phyloP scores from a whole-genome alignment of 2,797 vertebrate genomes.

The Cebuella pygmaea region DNA sequence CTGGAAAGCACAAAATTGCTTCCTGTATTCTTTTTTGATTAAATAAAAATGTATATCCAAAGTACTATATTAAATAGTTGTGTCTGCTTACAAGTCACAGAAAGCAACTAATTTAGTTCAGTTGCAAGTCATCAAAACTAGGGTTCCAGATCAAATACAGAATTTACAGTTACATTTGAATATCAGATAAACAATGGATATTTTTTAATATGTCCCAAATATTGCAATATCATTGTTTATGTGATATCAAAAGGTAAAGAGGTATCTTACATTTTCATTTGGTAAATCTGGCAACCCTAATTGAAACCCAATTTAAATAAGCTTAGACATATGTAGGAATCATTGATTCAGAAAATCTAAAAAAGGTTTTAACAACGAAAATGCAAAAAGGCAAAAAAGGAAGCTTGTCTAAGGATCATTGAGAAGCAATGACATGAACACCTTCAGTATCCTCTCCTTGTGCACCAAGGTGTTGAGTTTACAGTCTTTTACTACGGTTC shows the following conservation, averaged over 20 bases:
- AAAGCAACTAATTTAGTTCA: constrained; percentile 15
- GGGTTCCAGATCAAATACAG: not conserved
- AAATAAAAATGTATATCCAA: not conserved
- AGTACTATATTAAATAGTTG: not conserved
- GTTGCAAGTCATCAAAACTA: not conserved
- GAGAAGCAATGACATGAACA: not conserved
- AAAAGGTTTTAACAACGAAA: not conserved
- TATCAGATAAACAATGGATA: not conserved
- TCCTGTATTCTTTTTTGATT: not conserved
- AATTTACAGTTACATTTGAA: not conserved
- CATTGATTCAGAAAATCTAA: not conserved
- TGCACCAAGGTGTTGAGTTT: not conserved
- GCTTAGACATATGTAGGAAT: not conserved
- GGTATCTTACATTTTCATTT: not conserved
- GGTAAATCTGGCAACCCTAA: not conserved
- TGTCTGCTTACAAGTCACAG: not conserved
- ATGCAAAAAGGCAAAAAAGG: not conserved
- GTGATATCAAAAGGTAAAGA: not conserved
- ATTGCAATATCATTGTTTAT: not conserved
- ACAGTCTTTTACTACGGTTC: not conserved
- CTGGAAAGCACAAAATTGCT: constrained; percentile 60
- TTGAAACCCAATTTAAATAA: constrained; percentile 14
- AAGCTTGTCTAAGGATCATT: not conserved
- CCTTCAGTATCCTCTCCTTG: not conserved
- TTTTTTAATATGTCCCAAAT: constrained; percentile 15